These are phyloP conservation scores for Trichacis sp. DNA, from an alignment of 2,888 invertebrate species.

Conservation along the genomic window DNA sequence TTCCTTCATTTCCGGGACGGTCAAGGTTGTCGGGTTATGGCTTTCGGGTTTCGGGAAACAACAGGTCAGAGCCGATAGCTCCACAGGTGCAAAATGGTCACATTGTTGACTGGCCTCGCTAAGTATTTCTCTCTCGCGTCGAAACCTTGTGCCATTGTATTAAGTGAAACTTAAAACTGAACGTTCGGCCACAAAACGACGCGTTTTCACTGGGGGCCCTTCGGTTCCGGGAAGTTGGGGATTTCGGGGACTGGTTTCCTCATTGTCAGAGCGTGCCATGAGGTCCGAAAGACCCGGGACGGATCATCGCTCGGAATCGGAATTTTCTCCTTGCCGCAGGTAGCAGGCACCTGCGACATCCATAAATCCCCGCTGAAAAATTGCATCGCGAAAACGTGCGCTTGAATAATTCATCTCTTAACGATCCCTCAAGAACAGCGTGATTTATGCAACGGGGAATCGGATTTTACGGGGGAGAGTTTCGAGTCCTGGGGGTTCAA, in stretches of 20 bases:
- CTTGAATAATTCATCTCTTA: constrained; percentile 1
- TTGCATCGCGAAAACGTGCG: constrained; percentile 3
- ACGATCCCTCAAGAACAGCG: not conserved
- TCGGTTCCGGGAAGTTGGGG: constrained; percentile 31
- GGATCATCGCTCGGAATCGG: constrained; percentile 24
- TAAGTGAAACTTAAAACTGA: constrained; percentile 38
- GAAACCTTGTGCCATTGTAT: constrained; percentile 40
- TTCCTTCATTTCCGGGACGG: not conserved
- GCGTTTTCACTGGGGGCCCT: constrained; percentile 30
- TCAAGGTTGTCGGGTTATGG: constrained; percentile 31
- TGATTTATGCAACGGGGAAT: constrained; percentile 3
- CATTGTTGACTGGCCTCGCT: constrained; percentile 57
- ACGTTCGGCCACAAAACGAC: constrained; percentile 33
- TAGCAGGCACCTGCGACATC: constrained; percentile 36
- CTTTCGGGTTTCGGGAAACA: constrained; percentile 35
- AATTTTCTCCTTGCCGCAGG: constrained; percentile 31
- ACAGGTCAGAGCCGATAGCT: constrained; percentile 58
- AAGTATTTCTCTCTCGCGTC: constrained; percentile 45
- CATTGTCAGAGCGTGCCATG: constrained; percentile 33
- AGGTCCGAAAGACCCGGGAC: no score
- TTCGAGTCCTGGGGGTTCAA: no score
- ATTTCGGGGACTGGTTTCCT: constrained; percentile 37
- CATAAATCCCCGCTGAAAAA: constrained; percentile 16
- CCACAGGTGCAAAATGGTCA: constrained; percentile 51
- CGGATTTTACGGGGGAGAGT: no score